Evolutionary conservation across 2,113 vertebrate species (phyloP), one percentile per base, ranked within the genome.

Genomic region (Irena cyanogastra): DNA sequence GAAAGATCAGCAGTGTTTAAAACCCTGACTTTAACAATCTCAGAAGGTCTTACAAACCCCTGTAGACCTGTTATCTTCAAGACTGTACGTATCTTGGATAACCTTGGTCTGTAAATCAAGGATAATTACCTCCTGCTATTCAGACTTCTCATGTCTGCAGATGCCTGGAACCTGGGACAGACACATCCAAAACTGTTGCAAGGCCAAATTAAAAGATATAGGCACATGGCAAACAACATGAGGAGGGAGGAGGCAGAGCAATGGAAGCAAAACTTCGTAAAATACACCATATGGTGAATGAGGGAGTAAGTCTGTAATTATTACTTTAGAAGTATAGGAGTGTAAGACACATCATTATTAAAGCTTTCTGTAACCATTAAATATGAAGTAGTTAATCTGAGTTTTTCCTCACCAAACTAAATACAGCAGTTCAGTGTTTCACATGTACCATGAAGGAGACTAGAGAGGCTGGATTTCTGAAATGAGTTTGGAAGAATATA

Each of bases 41-140:
- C 68, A 53, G 56, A 83, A 96, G 27, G 35, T 85, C 78, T 93
- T 64, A 60, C 16, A 94, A 94, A 64, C 35, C 52, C 44, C 84
- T 49, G 9, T 39, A 93, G 87, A 84, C 33, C 35, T 78, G 37
- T 83, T 82, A 68, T 44, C 30, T 72, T 82, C 49, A 90, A 75
- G 31, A 87, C 17, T 85, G 18, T 53, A 86, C 39, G 35, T 21
- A 52, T 91, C 21, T 68, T 71, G 7, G 47, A 71, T 96, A 93
- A 89, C 61, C 57, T 60, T 91, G 56, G 56, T 82, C 66, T 93
- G 18, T 69, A 89, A 93, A 93, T 96, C 85, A 95, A 87, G 49
- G 49, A 70, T 87, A 91, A 89, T 91, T 84, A 81, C 41, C 41
- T 88, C 69, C 68, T 89, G 47, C 30, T 91, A 57, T 81, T 91